Conservation (phyloP, 2,888 invertebrate species). For the Cataglyphis livida region DNA sequence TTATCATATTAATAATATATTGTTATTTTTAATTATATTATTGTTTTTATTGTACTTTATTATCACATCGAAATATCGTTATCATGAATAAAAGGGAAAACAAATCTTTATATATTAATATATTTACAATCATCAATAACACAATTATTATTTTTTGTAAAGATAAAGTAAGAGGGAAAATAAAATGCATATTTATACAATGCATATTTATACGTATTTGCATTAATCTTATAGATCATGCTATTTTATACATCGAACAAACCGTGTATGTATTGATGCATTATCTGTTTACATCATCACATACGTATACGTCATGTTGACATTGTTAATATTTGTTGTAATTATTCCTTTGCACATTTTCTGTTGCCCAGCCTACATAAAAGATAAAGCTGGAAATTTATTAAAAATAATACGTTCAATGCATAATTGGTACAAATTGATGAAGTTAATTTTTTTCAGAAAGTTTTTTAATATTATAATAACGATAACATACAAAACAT, state of each 20-base stretch:
- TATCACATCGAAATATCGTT: background rate
- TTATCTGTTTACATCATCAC: constrained; percentile 60
- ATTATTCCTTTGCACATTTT: constrained; percentile 3
- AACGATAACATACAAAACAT: constrained; percentile 76
- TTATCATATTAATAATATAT: background rate
- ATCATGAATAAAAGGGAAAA: background rate
- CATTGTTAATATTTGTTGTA: background rate
- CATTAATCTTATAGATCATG: constrained; percentile 40
- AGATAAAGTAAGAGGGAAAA: constrained; percentile 54
- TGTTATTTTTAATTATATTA: background rate
- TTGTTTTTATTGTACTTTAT: background rate
- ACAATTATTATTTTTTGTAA: background rate
- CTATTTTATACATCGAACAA: constrained; percentile 63
- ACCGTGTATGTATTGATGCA: constrained; percentile 54
- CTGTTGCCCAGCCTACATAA: background rate
- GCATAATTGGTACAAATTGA: constrained; percentile 46
- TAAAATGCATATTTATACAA: constrained; percentile 18
- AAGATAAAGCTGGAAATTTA: constrained; percentile 49
- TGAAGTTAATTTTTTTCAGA: constrained; percentile 48
- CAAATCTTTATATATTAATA: background rate
- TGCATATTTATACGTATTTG: background rate
- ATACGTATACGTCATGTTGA: constrained; percentile 3
- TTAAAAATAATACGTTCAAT: constrained; percentile 32
- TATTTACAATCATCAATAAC: background rate
- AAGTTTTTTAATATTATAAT: constrained; percentile 53